Base-by-base conservation (phyloP, 2,888 invertebrate species). In the Phortica okadai region DNA sequence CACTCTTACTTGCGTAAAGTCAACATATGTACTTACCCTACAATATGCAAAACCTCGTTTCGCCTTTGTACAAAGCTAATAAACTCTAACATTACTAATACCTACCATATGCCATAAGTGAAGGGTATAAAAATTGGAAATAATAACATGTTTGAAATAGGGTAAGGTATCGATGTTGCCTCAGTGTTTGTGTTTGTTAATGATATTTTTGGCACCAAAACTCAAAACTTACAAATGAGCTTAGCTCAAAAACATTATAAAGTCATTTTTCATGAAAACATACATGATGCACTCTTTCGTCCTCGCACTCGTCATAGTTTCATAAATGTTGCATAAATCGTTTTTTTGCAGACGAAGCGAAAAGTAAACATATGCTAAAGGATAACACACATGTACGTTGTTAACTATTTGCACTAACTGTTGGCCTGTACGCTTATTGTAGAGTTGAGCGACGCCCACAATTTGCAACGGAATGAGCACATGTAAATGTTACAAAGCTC, bases 321-420 rank as follows among this genome's bases (percentile, higher is more conserved):
- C 25, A 66, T 42, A 66, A 66, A 66, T 66, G 42, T 66, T 66
- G 66, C 66, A 66, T 66, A 66, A 66, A 66, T 66, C 66, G 41
- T 66, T 66, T 66, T 66, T 33, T 21, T 21, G 21, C 66, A 66
- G 42, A 66, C 66, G 41, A 10, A 14, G 42, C 33, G 41, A 62
- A 62, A 62, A 3, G 66, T 11, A 66, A 14, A 64, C 5, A 66
- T 16, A 14, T 42, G 66, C n/a, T 41, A 42, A 10, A 6, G 66
- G 66, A 66, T 66, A 33, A 42, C 33, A 41, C 33, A n/a, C 3
- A 41, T 14, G n/a, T 62, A 62, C 6, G 54, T 14, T 14, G 50
- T 50, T 50, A 50, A 14, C 8, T 50, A 50, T 50, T 50, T 50
- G 50, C 50, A 14, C 50, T 50, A 8, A 50, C 50, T 50, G 50